Percentiles rank a stretch among this genome's conserved stretches.
These are phyloP conservation scores for Acanthurus tractus DNA, from an alignment of 2,797 vertebrate species.

Conservation along the genomic window DNA sequence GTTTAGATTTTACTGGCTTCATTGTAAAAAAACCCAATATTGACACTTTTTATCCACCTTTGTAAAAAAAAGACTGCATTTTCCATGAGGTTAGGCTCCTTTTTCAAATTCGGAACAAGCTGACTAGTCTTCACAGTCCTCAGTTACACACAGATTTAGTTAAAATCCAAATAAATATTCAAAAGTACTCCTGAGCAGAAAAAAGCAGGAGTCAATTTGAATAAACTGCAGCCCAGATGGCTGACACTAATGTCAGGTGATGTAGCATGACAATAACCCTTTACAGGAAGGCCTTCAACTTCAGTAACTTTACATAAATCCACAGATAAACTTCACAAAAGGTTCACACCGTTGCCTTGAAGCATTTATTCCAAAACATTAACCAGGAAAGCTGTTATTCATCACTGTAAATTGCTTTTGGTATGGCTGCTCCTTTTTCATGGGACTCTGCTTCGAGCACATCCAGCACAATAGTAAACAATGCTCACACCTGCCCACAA, in stretches of 20 bases:
- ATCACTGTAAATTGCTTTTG: constrained; percentile 63
- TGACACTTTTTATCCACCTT: background rate
- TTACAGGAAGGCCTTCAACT: constrained; percentile 54
- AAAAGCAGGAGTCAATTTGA: constrained; percentile 20
- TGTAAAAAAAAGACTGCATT: background rate
- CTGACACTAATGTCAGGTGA: constrained; percentile 51
- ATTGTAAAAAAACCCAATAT: background rate
- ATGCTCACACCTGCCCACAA: constrained; percentile 41
- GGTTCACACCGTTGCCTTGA: constrained; percentile 57
- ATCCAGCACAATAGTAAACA: constrained; percentile 57
- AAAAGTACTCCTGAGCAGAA: background rate
- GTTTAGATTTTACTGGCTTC: background rate
- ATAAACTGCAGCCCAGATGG: constrained; percentile 25
- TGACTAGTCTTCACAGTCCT: background rate
- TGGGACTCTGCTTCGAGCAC: constrained; percentile 18
- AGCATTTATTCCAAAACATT: constrained; percentile 74
- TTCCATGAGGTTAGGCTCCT: background rate
- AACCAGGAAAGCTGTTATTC: constrained; percentile 51
- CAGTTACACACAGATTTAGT: background rate
- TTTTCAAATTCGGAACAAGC: background rate
- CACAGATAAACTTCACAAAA: constrained; percentile 64
- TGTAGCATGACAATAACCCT: constrained; percentile 51
- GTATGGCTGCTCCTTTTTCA: constrained; percentile 32
- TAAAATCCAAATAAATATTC: constrained; percentile 9
- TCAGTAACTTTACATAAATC: constrained; percentile 57